Evolutionary conservation across 2,113 vertebrate genomes (phyloP).

Genomic region (Poecile atricapillus): DNA sequence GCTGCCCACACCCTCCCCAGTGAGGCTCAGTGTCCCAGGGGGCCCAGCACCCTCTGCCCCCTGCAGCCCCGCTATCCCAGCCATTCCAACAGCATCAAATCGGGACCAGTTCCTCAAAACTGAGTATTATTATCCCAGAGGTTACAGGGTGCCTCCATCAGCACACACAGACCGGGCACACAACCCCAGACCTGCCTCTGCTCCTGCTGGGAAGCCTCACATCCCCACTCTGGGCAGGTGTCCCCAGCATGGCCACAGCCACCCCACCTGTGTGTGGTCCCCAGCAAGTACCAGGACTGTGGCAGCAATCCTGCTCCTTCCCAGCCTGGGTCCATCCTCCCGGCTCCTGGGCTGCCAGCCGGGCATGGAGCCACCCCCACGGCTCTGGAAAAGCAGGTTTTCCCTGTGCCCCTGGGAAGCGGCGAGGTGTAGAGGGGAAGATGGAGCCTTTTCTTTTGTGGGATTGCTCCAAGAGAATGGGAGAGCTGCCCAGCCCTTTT

Average conservation of each 20-base stretch:
- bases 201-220: neutral
- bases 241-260: fast-evolving
- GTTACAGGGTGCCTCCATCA: neutral
- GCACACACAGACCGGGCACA: neutral
- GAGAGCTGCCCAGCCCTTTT: neutral
- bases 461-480: neutral
- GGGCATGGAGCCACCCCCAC: neutral
- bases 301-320: neutral
- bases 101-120: neutral
- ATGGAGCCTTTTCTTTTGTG: neutral
- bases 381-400: conserved; percentile 31
- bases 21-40: neutral
- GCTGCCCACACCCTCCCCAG: neutral
- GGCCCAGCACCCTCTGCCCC: neutral
- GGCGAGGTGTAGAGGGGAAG: neutral
- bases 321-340: neutral
- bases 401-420: neutral
- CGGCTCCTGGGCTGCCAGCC: neutral
- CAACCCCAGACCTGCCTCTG: fast-evolving
- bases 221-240: fast-evolving
- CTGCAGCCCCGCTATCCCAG: fast-evolving
- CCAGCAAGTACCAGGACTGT: fast-evolving
- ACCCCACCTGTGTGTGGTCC: fast-evolving
- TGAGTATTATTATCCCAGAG: neutral
- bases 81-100: neutral